These are phyloP conservation scores for Psittacula echo DNA, from an alignment of 2,797 vertebrate species.

Conservation along the genomic window DNA sequence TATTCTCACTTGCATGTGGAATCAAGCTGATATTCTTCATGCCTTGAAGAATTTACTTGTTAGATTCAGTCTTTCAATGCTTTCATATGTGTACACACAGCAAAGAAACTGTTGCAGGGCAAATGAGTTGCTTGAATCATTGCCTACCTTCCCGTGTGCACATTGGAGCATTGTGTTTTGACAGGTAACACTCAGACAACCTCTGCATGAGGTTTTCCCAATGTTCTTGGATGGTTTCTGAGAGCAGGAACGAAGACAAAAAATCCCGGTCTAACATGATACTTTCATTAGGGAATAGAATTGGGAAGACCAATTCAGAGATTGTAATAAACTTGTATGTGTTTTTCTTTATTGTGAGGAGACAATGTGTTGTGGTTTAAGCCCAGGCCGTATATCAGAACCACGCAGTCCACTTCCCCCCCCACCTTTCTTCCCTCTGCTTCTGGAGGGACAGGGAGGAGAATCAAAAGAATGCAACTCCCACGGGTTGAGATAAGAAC, in stretches of 20 bases:
- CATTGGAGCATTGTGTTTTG: background rate
- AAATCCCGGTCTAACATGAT: background rate
- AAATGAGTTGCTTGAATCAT: background rate
- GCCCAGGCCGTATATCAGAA: no score
- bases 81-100: background rate
- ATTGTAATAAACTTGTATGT: background rate
- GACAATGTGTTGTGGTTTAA: background rate
- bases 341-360: background rate
- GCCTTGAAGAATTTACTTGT: background rate
- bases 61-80: background rate
- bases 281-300: background rate
- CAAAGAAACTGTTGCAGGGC: background rate
- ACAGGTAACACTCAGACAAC: background rate
- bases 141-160: background rate
- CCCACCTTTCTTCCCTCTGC: no score
- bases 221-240: background rate
- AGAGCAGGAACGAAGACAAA: background rate
- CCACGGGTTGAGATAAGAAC: no score
- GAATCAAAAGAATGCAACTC: no score
- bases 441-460: no score
- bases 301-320: background rate
- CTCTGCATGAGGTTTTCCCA: background rate
- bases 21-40: background rate
- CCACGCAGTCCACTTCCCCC: no score
- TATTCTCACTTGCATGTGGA: background rate